phyloP scores from a whole-genome alignment of 2,113 vertebrate species.

The Galbula dea region DNA sequence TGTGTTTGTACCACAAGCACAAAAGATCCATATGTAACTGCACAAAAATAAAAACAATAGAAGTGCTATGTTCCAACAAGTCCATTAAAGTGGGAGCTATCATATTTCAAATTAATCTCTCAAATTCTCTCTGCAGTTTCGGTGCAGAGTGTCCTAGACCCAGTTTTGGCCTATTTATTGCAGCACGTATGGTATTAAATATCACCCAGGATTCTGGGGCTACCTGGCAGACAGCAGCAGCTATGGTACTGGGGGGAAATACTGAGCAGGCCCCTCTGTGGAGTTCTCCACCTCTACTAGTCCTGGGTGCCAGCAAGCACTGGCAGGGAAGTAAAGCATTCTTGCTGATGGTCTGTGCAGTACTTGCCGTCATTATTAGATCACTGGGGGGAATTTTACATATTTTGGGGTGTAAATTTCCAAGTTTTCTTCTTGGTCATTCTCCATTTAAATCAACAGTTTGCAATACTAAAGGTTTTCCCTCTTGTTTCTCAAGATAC shows the following conservation, averaged over 20 bases:
- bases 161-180: neutral
- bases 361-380: neutral
- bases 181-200: neutral
- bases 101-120: neutral
- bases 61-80: neutral
- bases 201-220: neutral
- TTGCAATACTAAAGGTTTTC: neutral
- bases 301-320: neutral
- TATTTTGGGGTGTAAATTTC: neutral
- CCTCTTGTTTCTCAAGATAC: neutral
- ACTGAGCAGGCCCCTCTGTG: neutral
- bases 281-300: neutral
- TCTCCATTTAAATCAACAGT: neutral
- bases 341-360: neutral
- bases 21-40: neutral
- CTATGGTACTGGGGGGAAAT: no score
- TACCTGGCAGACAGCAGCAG: neutral
- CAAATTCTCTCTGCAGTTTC: neutral
- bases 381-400: neutral
- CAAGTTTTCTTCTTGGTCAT: neutral
- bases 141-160: neutral
- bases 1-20: neutral
- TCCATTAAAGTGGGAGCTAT: neutral
- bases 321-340: fast-evolving
- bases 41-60: neutral